phyloP scores from a whole-genome alignment of 2,797 vertebrate genomes.

The Sylvia borin region DNA sequence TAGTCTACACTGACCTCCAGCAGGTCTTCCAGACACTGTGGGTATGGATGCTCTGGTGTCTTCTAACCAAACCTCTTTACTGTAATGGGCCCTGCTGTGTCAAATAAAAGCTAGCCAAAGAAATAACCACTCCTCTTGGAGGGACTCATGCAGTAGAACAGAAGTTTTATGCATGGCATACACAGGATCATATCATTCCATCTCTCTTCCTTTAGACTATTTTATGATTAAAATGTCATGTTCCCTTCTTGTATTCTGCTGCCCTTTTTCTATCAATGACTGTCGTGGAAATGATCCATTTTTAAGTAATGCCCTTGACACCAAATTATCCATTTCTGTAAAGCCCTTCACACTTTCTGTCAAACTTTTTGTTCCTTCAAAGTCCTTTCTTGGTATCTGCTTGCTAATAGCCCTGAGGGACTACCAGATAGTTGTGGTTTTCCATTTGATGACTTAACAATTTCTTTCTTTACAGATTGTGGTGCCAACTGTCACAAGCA shows the following conservation, averaged over 20 bases:
- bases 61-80: not conserved
- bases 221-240: not conserved
- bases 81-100: not conserved
- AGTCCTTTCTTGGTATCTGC: not conserved
- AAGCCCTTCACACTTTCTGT: not conserved
- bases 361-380: not conserved
- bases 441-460: not conserved
- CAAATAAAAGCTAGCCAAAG: not conserved
- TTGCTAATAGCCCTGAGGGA: not conserved
- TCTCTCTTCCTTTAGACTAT: not conserved
- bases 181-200: not conserved
- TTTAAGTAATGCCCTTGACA: not conserved
- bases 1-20: not conserved
- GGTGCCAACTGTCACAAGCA: constrained; percentile 98
- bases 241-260: not conserved
- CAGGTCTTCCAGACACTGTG: not conserved
- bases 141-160: not conserved
- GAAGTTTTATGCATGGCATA: not conserved
- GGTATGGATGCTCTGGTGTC: not conserved
- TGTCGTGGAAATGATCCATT: not conserved
- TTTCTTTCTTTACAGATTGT: constrained; percentile 83
- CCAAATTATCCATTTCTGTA: not conserved
- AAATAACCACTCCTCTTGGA: fast-evolving
- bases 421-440: not conserved
- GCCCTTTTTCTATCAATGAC: not conserved